Base-by-base conservation (phyloP, 2,888 invertebrate genomes). In the Xanthia togata region DNA sequence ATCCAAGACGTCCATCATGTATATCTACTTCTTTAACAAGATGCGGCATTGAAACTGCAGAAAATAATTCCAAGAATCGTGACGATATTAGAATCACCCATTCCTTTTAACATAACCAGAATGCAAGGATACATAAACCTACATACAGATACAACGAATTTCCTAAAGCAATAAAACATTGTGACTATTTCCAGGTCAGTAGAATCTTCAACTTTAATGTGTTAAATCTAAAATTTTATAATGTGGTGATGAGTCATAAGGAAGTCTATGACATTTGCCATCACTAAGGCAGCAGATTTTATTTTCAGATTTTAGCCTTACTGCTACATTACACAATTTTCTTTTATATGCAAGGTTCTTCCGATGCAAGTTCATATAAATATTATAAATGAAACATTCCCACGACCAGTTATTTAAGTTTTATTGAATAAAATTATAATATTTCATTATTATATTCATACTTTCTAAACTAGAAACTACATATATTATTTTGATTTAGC, bases 131-230 rank as follows among this genome's bases (percentile, higher is more conserved):
- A 62, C 73, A 82, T 85, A 83, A 83, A 83, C 83, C 86, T 74
- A 83, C 71, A 50, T 72, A 26, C 38, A 70, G 41, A 73, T 59
- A 64, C 67, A 84, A 67, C 69, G n/a, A 64, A 86, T 87, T 84
- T 87, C 73, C 68, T 60, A 69, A 79, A 77, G 72, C 79, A 84
- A 82, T 81, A 85, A 87, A 82, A 76, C 50, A 62, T 64, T 68
- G 62, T 59, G 53, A 83, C 70, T 67, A 70, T 76, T 78, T 82
- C 41, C 57, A 71, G 74, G 74, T 74, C 59, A 76, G 55, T 75
- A 77, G 55, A 77, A 80, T 84, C 68, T 82, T 57, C 55, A 73
- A 76, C 76, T 77, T 62, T 55, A 62, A 47, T 70, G 70, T 73
- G 50, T 72, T 62, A 62, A 55, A 78, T 76, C 64, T 79, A 71